Base-by-base conservation (phyloP, 1,140 invertebrate species). In the Nephotettix cincticeps region DNA sequence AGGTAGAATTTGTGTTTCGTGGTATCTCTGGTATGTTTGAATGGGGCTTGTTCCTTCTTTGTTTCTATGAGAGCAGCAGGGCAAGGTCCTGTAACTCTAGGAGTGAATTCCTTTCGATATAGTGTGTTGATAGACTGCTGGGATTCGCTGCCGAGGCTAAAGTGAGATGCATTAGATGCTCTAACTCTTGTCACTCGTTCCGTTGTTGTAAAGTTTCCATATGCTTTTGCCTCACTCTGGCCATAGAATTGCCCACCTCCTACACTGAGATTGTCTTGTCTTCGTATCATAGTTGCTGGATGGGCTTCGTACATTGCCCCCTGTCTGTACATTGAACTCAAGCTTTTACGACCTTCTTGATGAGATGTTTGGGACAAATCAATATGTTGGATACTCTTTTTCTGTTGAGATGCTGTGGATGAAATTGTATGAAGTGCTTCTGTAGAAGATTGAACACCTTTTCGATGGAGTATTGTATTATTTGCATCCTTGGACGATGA, bases 1-100 rank as follows among this genome's bases (percentile, higher is more conserved):
- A 91, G 84, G 77, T 93, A 94, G 78, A 93, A 94, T 78, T 92
- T 93, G 77, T 94, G 92, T 77, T 91, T 89, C 56, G 86, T 88
- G 0, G 92, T 92, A 78, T 93, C 91, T 71, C 92, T 86, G 0
- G 91, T 92, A 75, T 93, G 91, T 78, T 91, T 91, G 79, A 91
- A 94, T 21, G 89, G 89, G 14, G 76, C 67, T 25, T 65, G 70
- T 28, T 71, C 67, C 19, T 65, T 67, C 27, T 71, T 72, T 0
- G 86, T 84, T 75, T 93, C 90, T 11, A 94, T 84, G 17, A 92
- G 82, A 28, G 91, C 84, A 3, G 91, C 92, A 1, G 93, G 92
- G 81, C 93, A 94, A 0, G 91, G 90, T 56, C 89, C 91, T 13
- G 74, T 82, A 72, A 87, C 86, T 69, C 86, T 84, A 0, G 88